Percentiles rank a stretch among this genome's conserved stretches.
Evolutionary conservation across 2,797 vertebrate species (phyloP).

Genomic region (Neomorphus geoffroyi): DNA sequence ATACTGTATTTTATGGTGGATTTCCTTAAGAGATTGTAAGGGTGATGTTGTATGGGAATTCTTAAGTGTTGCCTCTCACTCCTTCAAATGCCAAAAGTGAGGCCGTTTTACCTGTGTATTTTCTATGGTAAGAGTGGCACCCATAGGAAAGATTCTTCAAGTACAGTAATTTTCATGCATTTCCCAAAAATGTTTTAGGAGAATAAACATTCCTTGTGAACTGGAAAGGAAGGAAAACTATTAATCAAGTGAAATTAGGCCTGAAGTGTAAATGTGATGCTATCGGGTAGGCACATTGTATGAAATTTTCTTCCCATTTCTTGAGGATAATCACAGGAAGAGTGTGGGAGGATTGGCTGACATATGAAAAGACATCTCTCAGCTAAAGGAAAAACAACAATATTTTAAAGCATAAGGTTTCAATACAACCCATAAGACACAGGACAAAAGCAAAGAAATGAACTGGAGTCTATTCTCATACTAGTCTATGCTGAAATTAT

Average conservation of each 20-base stretch:
- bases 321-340: constrained; percentile 50
- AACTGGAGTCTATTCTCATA: background rate
- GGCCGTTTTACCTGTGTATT: background rate
- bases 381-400: constrained; percentile 12
- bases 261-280: background rate
- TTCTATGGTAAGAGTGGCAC: background rate
- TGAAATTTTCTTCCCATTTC: constrained; percentile 31
- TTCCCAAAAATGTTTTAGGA: background rate
- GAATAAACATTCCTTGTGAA: background rate
- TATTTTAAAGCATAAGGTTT: background rate
- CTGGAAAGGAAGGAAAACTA: background rate
- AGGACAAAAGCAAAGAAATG: background rate
- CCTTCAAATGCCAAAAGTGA: constrained; percentile 38
- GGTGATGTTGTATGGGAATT: background rate
- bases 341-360: constrained; percentile 6
- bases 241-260: background rate
- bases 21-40: constrained; percentile 60
- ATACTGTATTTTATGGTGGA: constrained; percentile 63
- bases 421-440: background rate
- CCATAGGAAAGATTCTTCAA: background rate
- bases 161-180: background rate
- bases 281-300: background rate
- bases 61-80: constrained; percentile 39
- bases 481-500: background rate
- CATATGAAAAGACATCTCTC: constrained; percentile 35